Evolutionary conservation across 2,113 vertebrate genomes (phyloP), one percentile per base, ranked within the genome.

Genomic region (Cyprinus carpio): DNA sequence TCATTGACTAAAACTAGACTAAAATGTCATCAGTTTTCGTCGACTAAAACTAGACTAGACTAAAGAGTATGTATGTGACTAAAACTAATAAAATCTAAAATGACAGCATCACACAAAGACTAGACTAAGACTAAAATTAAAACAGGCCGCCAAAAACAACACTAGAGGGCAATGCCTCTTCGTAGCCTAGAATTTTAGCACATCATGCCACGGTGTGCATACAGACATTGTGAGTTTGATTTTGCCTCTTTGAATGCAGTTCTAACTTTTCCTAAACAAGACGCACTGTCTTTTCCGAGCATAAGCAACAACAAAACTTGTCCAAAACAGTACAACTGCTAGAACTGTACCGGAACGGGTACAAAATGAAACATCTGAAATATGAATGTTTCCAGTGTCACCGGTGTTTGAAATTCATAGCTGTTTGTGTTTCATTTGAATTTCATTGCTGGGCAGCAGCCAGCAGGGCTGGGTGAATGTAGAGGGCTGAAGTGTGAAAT

Each of bases 361-460:
- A 43, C 23, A 43, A 64, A 67, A 79, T 43, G 20, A 71, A 87
- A 85, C 11, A 43, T 84, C 69, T 23, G 20, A 72, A 72, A 82
- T 85, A 83, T 86, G 80, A 76, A 40, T 79, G 87, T 84, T 56
- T 89, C 56, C 85, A 86, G 10, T 69, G 49, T 18, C 10, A 27
- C 56, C 6, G 25, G n/a, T 40, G 76, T 87, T 84, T 84, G 49
- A 90, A 87, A 93, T 93, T 88, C 91, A 91, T 91, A 85, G 86
- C 81, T 49, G 88, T 88, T 90, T 85, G 86, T 89, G 82, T 65
- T 23, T 31, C n/a, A 37, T 84, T 76, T 60, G 82, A 62, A 29
- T 31, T 82, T 72, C 56, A 90, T 85, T 80, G 54, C 87, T 87
- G 43, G 74, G 77, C 13, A 31, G 86, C 85, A 82, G 88, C 88